Evolutionary conservation across 2,113 vertebrate species (phyloP), one percentile per base, ranked within the genome.

Genomic region (Lucifuga dentata): DNA sequence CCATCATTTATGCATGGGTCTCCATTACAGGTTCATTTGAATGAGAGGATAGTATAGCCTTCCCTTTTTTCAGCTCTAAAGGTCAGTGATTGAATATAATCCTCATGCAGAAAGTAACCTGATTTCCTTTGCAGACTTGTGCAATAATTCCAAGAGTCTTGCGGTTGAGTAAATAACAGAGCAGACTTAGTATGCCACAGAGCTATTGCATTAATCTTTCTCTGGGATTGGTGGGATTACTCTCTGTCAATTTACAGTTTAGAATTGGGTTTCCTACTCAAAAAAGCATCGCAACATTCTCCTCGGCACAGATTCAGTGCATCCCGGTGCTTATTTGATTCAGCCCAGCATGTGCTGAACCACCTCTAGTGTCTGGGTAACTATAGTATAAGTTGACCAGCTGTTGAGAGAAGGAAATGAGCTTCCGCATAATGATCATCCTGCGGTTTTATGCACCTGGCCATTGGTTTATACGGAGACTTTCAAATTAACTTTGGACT

Each of bases 21-120:
- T 87, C 81, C 73, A 81, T 90, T 90, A 86, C 82, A 79, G 85
- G 62, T 82, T 89, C 74, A 89, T 91, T 87, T 89, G 78, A 91
- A 91, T 89, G 78, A 69, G 68, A 53, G 67, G 60, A 69, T 78
- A 26, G 57, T 49, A 41, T 60, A 73, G 64, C 53, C 50, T 49
- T 45, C 52, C 43, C 51, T 45, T 70, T n/a, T 80, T 72, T 45
- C 21, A 73, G 72, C 87, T 73, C 66, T 72, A 89, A 89, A 90
- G 88, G 88, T 90, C 86, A 89, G 78, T 81, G 85, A 90, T 82
- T 89, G 84, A 89, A 90, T 89, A 87, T 74, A 78, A 80, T 77
- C 63, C 62, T 80, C 70, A 62, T 85, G 76, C 85, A 61, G 69
- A 77, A 76, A 61, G 76, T 80, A 91, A 83, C 80, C 79, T 38